These are phyloP conservation scores for Campylomormyrus tamandua DNA, from an alignment of 2,113 vertebrate species.

Conservation along the genomic window DNA sequence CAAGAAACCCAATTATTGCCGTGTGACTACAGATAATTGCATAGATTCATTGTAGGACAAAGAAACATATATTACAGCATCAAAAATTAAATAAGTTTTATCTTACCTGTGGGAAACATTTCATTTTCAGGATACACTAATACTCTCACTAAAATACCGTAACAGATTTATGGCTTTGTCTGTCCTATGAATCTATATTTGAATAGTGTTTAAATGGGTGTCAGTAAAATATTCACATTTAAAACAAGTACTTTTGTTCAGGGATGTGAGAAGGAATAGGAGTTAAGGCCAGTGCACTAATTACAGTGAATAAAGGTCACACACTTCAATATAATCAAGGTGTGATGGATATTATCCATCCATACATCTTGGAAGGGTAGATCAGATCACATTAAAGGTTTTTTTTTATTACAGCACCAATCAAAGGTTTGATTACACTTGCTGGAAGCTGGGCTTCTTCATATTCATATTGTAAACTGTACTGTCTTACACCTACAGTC, in stretches of 20 bases:
- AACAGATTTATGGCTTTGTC: background rate
- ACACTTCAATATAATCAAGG: background rate
- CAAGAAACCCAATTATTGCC: background rate
- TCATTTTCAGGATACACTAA: constrained; percentile 1
- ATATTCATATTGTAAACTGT: background rate
- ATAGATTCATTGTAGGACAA: background rate
- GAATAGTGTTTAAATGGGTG: background rate
- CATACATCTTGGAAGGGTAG: background rate
- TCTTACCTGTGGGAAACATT: background rate
- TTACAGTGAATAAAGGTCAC: background rate
- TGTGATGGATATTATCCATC: background rate
- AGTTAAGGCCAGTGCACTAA: background rate
- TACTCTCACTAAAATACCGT: background rate
- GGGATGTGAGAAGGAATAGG: background rate
- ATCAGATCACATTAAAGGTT: background rate
- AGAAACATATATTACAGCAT: background rate
- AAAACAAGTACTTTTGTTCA: background rate
- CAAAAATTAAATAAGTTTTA: background rate
- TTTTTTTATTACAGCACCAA: background rate
- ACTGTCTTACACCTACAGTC: no score
- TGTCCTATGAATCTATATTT: no score
- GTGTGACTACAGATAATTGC: background rate
- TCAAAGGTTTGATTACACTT: background rate
- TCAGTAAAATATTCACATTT: background rate
- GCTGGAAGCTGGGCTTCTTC: background rate